These are phyloP conservation scores for Cichladusa arquata DNA, from an alignment of 2,113 vertebrate species.

Conservation along the genomic window DNA sequence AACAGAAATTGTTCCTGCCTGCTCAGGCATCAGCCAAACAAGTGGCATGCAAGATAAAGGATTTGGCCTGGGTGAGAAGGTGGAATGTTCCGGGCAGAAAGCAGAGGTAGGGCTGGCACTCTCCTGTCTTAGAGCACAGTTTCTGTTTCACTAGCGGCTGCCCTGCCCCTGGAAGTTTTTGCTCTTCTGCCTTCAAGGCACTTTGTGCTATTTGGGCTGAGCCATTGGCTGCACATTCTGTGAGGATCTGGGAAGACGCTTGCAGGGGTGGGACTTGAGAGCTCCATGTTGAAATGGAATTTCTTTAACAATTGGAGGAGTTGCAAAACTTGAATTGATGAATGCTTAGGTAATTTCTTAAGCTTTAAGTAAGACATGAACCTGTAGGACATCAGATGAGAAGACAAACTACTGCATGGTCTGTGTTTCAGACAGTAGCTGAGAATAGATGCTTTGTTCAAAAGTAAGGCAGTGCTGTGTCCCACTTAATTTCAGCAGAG, in stretches of 20 bases:
- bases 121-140: neutral
- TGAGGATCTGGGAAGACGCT: neutral
- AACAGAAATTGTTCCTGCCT: neutral
- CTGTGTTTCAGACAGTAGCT: neutral
- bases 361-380: neutral
- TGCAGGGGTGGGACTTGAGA: neutral
- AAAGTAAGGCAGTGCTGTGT: neutral
- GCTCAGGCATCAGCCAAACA: neutral
- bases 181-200: neutral
- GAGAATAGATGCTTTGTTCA: neutral
- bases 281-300: neutral
- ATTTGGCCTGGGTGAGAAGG: neutral
- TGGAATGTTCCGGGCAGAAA: neutral
- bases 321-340: neutral
- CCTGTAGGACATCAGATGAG: neutral
- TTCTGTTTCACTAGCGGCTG: neutral
- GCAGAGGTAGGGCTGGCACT: neutral
- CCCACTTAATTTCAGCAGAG: rapidly evolving
- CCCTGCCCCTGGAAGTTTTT: neutral
- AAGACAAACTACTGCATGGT: neutral
- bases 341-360: neutral
- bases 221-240: neutral
- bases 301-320: neutral
- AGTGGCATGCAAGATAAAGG: neutral
- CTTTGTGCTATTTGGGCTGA: neutral